A percentile compares a stretch with the other conserved stretches of the same genome.
These are phyloP conservation scores for Morpho deidamia DNA, from an alignment of 2,888 invertebrate genomes.

Conservation along the genomic window DNA sequence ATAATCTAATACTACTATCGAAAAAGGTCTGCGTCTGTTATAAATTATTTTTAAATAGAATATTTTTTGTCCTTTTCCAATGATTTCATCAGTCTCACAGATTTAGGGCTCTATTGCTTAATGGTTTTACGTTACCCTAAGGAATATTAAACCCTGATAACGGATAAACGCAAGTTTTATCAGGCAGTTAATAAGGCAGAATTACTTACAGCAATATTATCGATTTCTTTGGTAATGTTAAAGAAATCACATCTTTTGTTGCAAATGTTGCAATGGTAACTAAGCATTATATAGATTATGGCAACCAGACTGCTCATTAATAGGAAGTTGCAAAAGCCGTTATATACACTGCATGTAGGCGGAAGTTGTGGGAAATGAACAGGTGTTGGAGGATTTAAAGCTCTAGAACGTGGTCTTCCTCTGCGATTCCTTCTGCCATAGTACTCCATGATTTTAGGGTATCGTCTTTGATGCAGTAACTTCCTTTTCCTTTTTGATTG, in stretches of 20 bases:
- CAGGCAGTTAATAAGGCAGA: too few relatives aligned
- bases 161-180: too few relatives aligned
- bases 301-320: constrained; percentile 44
- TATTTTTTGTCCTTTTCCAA: too few relatives aligned
- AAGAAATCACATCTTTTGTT: constrained; percentile 38
- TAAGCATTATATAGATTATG: constrained; percentile 49
- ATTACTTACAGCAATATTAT: constrained; percentile 48
- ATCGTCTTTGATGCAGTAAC: not conserved
- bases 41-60: too few relatives aligned
- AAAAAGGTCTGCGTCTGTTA: too few relatives aligned
- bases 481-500: not conserved
- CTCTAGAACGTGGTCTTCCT: constrained; percentile 31
- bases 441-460: constrained; percentile 39
- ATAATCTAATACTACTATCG: too few relatives aligned
- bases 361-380: constrained; percentile 9
- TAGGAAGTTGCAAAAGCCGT: constrained; percentile 39
- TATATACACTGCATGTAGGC: constrained; percentile 34
- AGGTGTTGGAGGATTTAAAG: constrained; percentile 10
- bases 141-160: too few relatives aligned
- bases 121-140: too few relatives aligned
- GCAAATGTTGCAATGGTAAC: constrained; percentile 49
- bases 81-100: too few relatives aligned
- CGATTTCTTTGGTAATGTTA: constrained; percentile 44
- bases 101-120: too few relatives aligned
- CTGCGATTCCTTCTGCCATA: constrained; percentile 42